Evolutionary conservation across 2,797 vertebrate genomes (phyloP).

Genomic region (Psittacula derbiana): DNA sequence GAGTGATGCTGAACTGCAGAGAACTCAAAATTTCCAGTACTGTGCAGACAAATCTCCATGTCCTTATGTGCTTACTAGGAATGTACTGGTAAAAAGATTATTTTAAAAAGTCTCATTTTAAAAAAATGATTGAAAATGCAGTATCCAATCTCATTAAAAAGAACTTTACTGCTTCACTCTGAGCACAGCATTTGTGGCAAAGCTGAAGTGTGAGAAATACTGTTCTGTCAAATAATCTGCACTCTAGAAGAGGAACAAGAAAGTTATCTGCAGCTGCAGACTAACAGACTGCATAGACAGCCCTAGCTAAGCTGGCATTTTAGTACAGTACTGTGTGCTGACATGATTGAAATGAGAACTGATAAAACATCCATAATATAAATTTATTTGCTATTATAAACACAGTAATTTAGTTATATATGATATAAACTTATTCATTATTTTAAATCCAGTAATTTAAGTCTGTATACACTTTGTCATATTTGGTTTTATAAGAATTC

Average conservation of each 20-base stretch:
- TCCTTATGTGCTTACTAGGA: background rate
- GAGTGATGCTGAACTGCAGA: fast-evolving
- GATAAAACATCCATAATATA: background rate
- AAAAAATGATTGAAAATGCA: background rate
- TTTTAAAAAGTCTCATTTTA: background rate
- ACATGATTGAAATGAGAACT: background rate
- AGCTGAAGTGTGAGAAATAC: background rate
- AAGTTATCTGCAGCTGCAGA: background rate
- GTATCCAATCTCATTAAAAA: background rate
- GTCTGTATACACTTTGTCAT: background rate
- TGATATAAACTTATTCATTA: background rate
- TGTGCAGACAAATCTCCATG: background rate
- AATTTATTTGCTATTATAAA: background rate
- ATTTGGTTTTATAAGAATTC: background rate
- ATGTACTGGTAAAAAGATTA: background rate
- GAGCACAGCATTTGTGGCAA: background rate
- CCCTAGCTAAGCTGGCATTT: background rate
- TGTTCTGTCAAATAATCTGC: background rate
- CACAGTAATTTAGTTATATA: background rate
- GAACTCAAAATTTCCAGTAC: background rate
- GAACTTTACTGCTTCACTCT: background rate
- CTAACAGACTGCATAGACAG: background rate
- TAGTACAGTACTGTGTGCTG: background rate
- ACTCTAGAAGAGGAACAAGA: background rate
- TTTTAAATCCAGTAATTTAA: background rate